Conservation (phyloP, 2,888 invertebrate genomes). For the Furcula furcula region DNA sequence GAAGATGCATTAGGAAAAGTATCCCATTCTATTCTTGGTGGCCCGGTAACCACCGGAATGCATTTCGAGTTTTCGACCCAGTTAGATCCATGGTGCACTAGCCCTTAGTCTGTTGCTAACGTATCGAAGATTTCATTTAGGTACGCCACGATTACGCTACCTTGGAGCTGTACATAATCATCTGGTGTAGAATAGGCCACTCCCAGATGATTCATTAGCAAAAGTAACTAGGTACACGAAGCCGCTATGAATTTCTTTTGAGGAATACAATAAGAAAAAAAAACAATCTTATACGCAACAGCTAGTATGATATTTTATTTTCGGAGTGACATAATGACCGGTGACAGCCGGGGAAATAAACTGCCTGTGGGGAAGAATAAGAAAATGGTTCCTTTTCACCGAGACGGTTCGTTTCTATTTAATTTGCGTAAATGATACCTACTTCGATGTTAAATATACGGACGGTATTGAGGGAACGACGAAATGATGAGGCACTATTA, state of each 20-base stretch:
- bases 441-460: slow-evolving; percentile 32
- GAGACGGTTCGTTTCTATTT: slow-evolving; percentile 51
- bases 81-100: too few relatives aligned
- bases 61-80: too few relatives aligned
- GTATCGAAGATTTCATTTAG: too few relatives aligned
- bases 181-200: too few relatives aligned
- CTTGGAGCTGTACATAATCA: too few relatives aligned
- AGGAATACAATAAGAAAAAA: neutral
- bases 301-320: slow-evolving; percentile 43
- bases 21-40: too few relatives aligned
- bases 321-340: slow-evolving; percentile 59
- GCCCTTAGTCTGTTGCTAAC: too few relatives aligned
- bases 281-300: slow-evolving; percentile 15
- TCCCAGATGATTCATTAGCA: too few relatives aligned
- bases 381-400: slow-evolving; percentile 53
- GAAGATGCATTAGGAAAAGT: too few relatives aligned
- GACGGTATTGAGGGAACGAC: slow-evolving; percentile 19
- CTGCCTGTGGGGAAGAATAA: slow-evolving; percentile 55
- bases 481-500: slow-evolving; percentile 8
- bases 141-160: too few relatives aligned
- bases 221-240: too few relatives aligned
- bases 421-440: slow-evolving; percentile 54
- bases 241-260: neutral
- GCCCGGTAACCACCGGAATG: too few relatives aligned
- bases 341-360: slow-evolving; percentile 58